phyloP scores from a whole-genome alignment of 2,888 invertebrate genomes.

The Melikaiella ostensackeni region DNA sequence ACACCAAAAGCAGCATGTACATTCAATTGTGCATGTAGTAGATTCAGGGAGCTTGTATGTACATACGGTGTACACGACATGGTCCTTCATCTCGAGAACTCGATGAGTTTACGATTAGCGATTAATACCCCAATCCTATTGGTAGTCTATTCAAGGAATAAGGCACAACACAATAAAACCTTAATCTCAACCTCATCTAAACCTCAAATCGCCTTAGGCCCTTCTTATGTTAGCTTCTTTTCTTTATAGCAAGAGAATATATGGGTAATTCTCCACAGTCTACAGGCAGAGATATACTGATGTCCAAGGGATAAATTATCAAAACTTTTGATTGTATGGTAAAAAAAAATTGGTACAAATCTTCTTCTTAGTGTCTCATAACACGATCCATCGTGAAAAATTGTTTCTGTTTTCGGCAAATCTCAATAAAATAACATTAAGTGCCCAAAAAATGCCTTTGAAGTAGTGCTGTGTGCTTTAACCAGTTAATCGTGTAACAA shows the following conservation, averaged over 20 bases:
- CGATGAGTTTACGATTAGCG: slow-evolving; percentile 24
- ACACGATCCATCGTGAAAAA: too few species aligned
- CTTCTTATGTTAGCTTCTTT: background rate
- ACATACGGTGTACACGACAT: background rate
- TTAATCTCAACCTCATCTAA: slow-evolving; percentile 14
- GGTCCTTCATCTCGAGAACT: slow-evolving; percentile 27
- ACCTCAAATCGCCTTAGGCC: slow-evolving; percentile 29
- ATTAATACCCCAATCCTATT: slow-evolving; percentile 29
- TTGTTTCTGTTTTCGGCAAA: too few species aligned
- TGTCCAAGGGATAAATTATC: too few species aligned
- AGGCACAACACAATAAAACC: background rate
- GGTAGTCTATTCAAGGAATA: slow-evolving; percentile 5
- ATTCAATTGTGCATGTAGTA: background rate
- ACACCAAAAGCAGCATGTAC: slow-evolving; percentile 20
- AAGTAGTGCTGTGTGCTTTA: too few species aligned
- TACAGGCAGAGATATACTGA: too few species aligned
- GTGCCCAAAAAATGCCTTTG: too few species aligned
- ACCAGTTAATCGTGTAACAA: too few species aligned
- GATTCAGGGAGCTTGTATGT: background rate
- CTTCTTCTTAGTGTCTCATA: too few species aligned
- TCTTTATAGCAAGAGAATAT: background rate
- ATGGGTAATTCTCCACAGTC: too few species aligned
- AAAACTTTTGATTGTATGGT: too few species aligned
- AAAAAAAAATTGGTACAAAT: too few species aligned
- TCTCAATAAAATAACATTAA: too few species aligned